These are phyloP conservation scores for Chlamydotis undulata DNA, from an alignment of 2,113 vertebrate species.

Conservation along the genomic window DNA sequence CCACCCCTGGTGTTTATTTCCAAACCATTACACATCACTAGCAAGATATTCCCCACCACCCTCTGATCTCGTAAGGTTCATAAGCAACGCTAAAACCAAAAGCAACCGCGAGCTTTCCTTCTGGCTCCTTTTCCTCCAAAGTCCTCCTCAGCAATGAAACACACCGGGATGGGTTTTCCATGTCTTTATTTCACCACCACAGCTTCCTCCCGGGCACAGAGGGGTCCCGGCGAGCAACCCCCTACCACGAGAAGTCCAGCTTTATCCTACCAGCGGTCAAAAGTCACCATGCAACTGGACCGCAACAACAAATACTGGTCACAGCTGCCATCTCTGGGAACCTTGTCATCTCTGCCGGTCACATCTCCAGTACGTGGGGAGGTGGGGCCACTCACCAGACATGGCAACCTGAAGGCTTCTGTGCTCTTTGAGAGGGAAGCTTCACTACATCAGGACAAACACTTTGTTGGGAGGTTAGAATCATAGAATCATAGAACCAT, in stretches of 20 bases:
- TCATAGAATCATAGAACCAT: too few species aligned
- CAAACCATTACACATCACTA: constrained; percentile 34
- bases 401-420: not conserved
- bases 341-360: fast-evolving
- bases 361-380: not conserved
- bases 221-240: fast-evolving
- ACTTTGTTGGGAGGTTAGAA: not conserved
- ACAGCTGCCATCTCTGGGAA: not conserved
- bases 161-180: not conserved
- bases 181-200: not conserved
- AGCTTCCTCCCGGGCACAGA: not conserved
- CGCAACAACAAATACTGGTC: not conserved
- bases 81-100: not conserved
- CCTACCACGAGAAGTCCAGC: not conserved
- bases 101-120: not conserved
- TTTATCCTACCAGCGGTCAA: not conserved
- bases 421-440: not conserved
- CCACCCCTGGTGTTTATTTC: constrained; percentile 32
- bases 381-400: not conserved
- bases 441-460: not conserved
- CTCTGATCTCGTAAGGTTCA: constrained; percentile 5
- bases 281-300: not conserved
- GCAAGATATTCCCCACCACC: not conserved
- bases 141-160: not conserved
- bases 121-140: not conserved